Evolutionary conservation across 2,113 vertebrate genomes (phyloP), one percentile per base, ranked within the genome.

Genomic region (Colossoma macropomum): DNA sequence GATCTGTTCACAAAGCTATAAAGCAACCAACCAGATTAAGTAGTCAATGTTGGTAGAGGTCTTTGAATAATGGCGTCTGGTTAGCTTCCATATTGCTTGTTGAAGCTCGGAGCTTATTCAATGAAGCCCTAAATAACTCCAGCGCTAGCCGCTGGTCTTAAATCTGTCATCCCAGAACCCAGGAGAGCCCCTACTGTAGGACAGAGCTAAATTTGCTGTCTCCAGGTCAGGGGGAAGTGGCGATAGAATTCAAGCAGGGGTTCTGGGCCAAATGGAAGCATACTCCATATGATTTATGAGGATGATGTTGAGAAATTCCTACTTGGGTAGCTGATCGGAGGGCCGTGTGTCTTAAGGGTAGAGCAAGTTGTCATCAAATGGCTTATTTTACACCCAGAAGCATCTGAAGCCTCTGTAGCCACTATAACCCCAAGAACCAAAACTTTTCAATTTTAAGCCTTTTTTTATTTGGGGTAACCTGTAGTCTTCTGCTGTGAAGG

Each of bases 221-320:
- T 87, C 76, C 73, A 59, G 77, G 82, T 88, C 74, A 83, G 45
- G 5, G 75, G 72, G 74, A 17, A 82, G 83, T 87, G 81, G 41
- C 71, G 66, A 83, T 74, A 60, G 69, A 50, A 80, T 75, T 84
- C 79, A 79, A 85, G 77, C 66, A n/a, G 69, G 71, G 45, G 71
- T 84, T 83, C 84, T 80, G 84, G 84, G 74, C 74, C 80, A 80
- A 77, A 79, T 59, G 65, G 82, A 75, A 88, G 82, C 82, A 87
- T 52, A 80, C 79, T 80, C 72, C 38, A 2, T 62, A 87, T 92
- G 90, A 93, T 91, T 92, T 91, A 91, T 93, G 90, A 86, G 85
- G 81, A 85, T 87, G 16, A 89, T 69, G 80, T 54, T 34, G 83
- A 28, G 52, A 83, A 87, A 77, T 90, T 85, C 84, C 30, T 5